Evolutionary conservation across 2,888 invertebrate species (phyloP), one percentile per base, ranked within the genome.

Genomic region (Clostera curtula): DNA sequence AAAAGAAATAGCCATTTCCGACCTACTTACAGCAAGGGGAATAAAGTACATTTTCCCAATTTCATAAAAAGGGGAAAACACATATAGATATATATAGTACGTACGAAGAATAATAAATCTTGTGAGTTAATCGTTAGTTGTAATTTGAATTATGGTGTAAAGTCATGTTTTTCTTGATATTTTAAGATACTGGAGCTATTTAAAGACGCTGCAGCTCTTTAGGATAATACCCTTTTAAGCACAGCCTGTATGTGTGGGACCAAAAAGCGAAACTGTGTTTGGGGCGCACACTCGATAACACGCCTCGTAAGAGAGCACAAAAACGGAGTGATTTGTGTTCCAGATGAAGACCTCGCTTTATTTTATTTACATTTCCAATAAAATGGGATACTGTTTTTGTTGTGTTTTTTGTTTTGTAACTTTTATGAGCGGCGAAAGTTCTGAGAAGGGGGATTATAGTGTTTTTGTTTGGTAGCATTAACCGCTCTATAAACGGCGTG

Each of bases 321-420:
- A 70, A 70, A 67, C 57, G 46, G 56, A 61, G 63, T 70, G 69
- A 74, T 72, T 74, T 75, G 74, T 76, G 56, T 57, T 51, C 51
- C 37, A 55, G 66, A 70, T 71, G 70, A 64, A 65, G 66, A 63
- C 56, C 62, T 69, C 36, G 41, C 23, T 41, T 55, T 55, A 61
- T 66, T 69, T 70, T 70, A 56, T 67, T 65, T 53, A 53, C 45
- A 43, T 39, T 36, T 45, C 39, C 37, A 44, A 44, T 50, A 48
- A 35, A 35, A 39, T 36, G 39, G 33, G 16, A 17, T 16, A 17
- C 17, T 36, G 43, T 43, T 50, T 54, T 53, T 54, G 46, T 49
- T 31, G 40, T 34, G 42, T 27, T 32, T 31, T 47, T 50, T 42
- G 22, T 43, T 36, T 21, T 27, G 26, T 27, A 17, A 36, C 33